A percentile compares a stretch with the other conserved stretches of the same genome.
Evolutionary conservation across 2,888 invertebrate species (phyloP).

Genomic region (Agonopterix subpropinquella): DNA sequence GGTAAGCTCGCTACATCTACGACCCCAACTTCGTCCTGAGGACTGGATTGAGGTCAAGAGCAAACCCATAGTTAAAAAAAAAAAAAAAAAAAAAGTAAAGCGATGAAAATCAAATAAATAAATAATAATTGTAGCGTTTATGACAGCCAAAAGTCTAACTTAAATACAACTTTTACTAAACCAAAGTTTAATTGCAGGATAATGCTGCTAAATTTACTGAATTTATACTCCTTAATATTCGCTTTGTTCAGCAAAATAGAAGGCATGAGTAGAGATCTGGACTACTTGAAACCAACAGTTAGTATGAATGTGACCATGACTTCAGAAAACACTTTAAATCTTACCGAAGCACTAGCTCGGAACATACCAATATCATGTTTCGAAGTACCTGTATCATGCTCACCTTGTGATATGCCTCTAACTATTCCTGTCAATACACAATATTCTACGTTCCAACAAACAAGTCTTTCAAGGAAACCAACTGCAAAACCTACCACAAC

Average conservation of each 20-base stretch:
- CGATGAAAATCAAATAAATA: too few relatives aligned
- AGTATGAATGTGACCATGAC: conserved; percentile 33
- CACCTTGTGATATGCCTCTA: conserved; percentile 34
- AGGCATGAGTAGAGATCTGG: conserved; percentile 79
- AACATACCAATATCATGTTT: conserved; percentile 31
- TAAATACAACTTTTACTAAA: background rate
- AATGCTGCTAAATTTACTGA: conserved; percentile 94
- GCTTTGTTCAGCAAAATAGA: conserved; percentile 93
- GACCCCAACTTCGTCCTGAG: too few relatives aligned
- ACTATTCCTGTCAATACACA: conserved; percentile 2
- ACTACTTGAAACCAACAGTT: conserved; percentile 68
- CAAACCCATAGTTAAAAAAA: too few relatives aligned
- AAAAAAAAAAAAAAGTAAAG: too few relatives aligned
- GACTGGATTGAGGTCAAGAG: too few relatives aligned
- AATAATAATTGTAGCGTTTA: too few relatives aligned
- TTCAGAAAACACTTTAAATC: conserved; percentile 27
- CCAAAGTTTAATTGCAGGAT: conserved; percentile 80
- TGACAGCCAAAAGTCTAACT: background rate
- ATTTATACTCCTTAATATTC: conserved; percentile 95
- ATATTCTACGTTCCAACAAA: background rate
- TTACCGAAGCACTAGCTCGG: conserved; percentile 29
- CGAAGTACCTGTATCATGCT: conserved; percentile 43
- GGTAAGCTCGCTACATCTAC: too few relatives aligned
- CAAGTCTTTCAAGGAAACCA: background rate
- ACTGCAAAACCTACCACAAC: background rate